A percentile compares a stretch with the other conserved stretches of the same genome.
Conservation (phyloP, 2,113 vertebrate species). For the Passer montanus region DNA sequence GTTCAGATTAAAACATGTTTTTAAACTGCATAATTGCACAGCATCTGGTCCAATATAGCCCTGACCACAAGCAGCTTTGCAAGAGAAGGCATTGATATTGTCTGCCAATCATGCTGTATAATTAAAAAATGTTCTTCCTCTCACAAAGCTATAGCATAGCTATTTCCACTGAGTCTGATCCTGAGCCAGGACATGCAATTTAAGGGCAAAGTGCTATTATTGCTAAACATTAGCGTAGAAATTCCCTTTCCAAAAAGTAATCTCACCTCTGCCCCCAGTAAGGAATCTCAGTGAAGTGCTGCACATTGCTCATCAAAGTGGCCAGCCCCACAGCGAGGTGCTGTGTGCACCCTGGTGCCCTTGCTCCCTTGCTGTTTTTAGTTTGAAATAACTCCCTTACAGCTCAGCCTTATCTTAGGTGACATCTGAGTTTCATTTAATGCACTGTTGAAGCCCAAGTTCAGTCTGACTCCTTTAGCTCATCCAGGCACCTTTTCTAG, state of each 20-base stretch:
- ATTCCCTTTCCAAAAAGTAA: slow-evolving; percentile 9
- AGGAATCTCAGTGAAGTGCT: neutral
- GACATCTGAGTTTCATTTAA: neutral
- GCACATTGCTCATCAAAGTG: neutral
- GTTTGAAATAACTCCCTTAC: neutral
- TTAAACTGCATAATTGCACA: neutral
- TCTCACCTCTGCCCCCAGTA: neutral
- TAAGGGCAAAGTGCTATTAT: neutral
- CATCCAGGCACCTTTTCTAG: neutral
- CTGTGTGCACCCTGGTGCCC: neutral
- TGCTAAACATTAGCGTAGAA: neutral
- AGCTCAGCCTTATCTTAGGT: neutral
- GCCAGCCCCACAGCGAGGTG: neutral
- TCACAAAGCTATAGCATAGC: neutral
- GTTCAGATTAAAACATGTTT: neutral
- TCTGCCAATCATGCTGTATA: neutral
- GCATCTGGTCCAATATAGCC: neutral
- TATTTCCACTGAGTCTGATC: neutral
- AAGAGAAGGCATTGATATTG: neutral
- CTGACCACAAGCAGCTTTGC: neutral
- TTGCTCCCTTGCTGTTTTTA: neutral
- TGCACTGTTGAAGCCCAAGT: neutral
- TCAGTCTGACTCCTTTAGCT: neutral
- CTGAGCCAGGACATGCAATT: neutral
- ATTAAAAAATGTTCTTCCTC: neutral